These are phyloP conservation scores for Actinemys pallida DNA, from an alignment of 2,113 vertebrate genomes.

Conservation along the genomic window DNA sequence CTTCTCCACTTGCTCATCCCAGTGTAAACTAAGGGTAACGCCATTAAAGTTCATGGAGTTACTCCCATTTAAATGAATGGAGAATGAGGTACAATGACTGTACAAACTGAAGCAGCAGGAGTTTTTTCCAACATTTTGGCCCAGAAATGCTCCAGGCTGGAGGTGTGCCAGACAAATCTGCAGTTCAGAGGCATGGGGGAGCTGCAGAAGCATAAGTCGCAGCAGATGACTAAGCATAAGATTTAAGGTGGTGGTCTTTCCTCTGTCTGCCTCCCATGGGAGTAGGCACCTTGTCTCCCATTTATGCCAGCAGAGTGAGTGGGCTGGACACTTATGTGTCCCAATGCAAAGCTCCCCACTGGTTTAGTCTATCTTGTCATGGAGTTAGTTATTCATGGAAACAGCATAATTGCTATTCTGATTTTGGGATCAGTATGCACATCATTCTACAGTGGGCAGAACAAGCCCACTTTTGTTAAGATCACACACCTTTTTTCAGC, in stretches of 20 bases:
- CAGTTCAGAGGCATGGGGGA: neutral
- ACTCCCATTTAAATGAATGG: neutral
- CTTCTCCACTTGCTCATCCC: neutral
- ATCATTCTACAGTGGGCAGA: neutral
- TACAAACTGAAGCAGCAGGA: neutral
- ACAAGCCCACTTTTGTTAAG: neutral
- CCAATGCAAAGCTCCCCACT: neutral
- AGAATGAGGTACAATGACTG: neutral
- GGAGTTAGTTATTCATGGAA: neutral
- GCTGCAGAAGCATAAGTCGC: neutral
- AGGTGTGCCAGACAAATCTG: neutral
- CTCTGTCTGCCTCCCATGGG: neutral
- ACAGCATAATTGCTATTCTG: neutral
- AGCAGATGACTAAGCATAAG: neutral
- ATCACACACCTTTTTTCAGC: neutral
- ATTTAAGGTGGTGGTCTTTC: neutral
- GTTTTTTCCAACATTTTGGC: neutral
- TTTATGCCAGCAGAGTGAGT: neutral
- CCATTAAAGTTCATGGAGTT: neutral
- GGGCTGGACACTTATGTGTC: neutral
- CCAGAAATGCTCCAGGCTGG: neutral
- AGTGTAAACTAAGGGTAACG: neutral
- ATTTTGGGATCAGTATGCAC: neutral
- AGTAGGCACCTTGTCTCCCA: neutral
- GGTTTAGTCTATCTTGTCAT: neutral